phyloP scores from a whole-genome alignment of 2,888 invertebrate species.

The Caenorhabditis zanzibari region DNA sequence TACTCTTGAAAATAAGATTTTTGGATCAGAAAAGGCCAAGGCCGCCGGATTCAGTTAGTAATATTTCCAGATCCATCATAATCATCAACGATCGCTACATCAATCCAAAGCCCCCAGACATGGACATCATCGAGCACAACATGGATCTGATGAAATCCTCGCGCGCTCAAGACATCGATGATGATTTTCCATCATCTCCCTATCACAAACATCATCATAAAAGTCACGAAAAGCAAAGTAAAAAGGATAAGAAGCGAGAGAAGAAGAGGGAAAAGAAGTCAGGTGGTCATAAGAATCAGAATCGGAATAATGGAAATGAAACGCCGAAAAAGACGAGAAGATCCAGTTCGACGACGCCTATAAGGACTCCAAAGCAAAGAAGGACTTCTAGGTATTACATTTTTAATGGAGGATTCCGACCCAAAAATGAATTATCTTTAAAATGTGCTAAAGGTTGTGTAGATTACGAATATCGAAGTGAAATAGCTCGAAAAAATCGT shows the following conservation, averaged over 20 bases:
- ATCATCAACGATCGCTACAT: slow-evolving; percentile 78
- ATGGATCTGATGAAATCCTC: slow-evolving; percentile 60
- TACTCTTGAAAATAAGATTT: no score
- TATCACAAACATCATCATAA: slow-evolving; percentile 35
- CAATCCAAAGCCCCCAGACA: slow-evolving; percentile 72
- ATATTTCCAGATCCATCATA: slow-evolving; percentile 67
- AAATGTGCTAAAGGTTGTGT: no score
- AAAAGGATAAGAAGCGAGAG: slow-evolving; percentile 37
- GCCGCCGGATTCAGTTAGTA: no score
- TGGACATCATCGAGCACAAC: slow-evolving; percentile 66
- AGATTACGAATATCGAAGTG: no score
- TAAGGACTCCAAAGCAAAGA: slow-evolving; percentile 37
- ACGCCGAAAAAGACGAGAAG: slow-evolving; percentile 44
- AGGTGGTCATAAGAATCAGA: not conserved
- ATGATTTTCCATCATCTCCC: slow-evolving; percentile 34
- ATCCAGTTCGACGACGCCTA: slow-evolving; percentile 57
- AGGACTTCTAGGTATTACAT: slow-evolving; percentile 35
- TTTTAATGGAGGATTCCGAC: no score
- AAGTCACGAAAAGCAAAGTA: slow-evolving; percentile 32
- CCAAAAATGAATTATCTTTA: no score
- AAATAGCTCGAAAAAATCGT: no score
- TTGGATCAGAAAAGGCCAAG: no score
- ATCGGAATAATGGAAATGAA: slow-evolving; percentile 37
- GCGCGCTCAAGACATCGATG: slow-evolving; percentile 24
- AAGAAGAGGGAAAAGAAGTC: slow-evolving; percentile 34